A percentile compares a stretch with the other conserved stretches of the same genome.
Evolutionary conservation across 2,113 vertebrate species (phyloP).

Genomic region (Pelobates fuscus): DNA sequence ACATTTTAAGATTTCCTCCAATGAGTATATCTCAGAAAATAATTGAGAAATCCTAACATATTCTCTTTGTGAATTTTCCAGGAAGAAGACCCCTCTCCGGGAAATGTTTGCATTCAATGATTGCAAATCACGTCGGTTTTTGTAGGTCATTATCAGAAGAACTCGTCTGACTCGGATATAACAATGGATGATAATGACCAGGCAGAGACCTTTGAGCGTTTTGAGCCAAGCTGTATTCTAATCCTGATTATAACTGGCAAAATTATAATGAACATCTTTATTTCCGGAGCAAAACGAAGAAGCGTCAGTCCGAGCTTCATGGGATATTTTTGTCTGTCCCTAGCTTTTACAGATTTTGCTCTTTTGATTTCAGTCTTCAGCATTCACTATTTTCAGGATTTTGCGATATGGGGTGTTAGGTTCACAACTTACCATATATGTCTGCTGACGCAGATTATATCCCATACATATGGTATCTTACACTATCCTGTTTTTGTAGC

Average conservation of each 20-base stretch:
- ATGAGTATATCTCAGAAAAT: no score
- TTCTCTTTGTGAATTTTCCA: not conserved
- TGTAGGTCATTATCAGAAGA: constrained; percentile 39
- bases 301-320: constrained; percentile 67
- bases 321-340: constrained; percentile 74
- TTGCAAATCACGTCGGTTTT: constrained; percentile 39
- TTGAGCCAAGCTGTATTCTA: constrained; percentile 61
- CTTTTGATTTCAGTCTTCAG: constrained; percentile 61
- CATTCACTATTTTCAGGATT: constrained; percentile 65
- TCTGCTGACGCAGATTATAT: constrained; percentile 74
- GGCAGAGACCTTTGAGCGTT: not conserved
- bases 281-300: constrained; percentile 65
- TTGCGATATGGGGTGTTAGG: constrained; percentile 64
- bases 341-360: constrained; percentile 70
- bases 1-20: no score
- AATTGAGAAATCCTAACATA: no score
- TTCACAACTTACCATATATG: constrained; percentile 79
- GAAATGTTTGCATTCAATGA: constrained; percentile 61
- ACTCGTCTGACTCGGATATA: constrained; percentile 8
- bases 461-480: constrained; percentile 65
- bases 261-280: constrained; percentile 69
- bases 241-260: constrained; percentile 74
- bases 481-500: constrained; percentile 70
- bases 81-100: not conserved
- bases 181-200: not conserved